Evolutionary conservation across 2,888 invertebrate genomes (phyloP), one percentile per base, ranked within the genome.

Genomic region (Macrosoma leucophasiata): DNA sequence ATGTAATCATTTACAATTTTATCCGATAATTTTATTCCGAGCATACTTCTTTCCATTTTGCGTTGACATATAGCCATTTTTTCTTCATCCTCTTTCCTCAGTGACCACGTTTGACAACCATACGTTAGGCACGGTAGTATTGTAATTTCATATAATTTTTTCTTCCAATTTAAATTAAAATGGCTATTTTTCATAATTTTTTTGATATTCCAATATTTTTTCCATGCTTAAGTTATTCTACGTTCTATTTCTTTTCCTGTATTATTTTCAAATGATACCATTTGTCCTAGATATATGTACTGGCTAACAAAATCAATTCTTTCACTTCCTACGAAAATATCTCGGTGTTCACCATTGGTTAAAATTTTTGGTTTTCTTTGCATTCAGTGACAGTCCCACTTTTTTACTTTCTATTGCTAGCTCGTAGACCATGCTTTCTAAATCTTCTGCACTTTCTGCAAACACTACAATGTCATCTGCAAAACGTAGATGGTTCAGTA

Each of bases 401-500:
- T 13, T 24, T 24, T 29, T n/a, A n/a, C n/a, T n/a, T n/a, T n/a
- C n/a, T n/a, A n/a, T n/a, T n/a, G n/a, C n/a, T n/a, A n/a, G n/a
- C n/a, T 18, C 9, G 4, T 9, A 7, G 13, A n/a, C 18, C 7
- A 18, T 11, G 26, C 3, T 10, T 9, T 24, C 13, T 8, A 24
- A 7, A n/a, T 53, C 46, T 51, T 48, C 52, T 38, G 44, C 35
- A 23, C 29, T 30, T 32, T 32, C 29, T 32, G 32, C 29, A 23
- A 39, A 23, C 25, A 39, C 39, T 38, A 24, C 24, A 2, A n/a
- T n/a, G n/a, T n/a, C n/a, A n/a, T n/a, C n/a, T n/a, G n/a, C n/a
- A n/a, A n/a, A n/a, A n/a, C 19, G 3, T 19, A 19, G 6, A 19
- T 19, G 19, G 6, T 9, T 19, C 9, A 19, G 19, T n/a, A n/a